Percentiles rank a stretch among this genome's conserved stretches.
Evolutionary conservation across 1,140 invertebrate genomes (phyloP).

Genomic region (Drosophila persimilis): DNA sequence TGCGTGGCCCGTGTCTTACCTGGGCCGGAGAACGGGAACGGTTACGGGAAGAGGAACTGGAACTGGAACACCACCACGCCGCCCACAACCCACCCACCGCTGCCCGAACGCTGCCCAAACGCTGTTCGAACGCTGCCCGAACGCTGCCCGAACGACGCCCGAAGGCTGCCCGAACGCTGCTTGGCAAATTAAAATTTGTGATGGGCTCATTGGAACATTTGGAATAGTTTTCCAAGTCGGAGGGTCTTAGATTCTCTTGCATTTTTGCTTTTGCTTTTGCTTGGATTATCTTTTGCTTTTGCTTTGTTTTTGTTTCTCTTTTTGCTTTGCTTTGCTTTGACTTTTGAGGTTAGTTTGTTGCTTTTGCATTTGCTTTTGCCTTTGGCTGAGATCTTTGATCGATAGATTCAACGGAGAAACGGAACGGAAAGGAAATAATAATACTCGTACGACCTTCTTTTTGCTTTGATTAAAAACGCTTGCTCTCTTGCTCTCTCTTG

Average conservation of each 20-base stretch:
- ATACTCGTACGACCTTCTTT: constrained; percentile 63
- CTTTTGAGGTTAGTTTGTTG: constrained; percentile 9
- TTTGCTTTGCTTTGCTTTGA: constrained; percentile 12
- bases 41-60: too few species aligned
- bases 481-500: constrained; percentile 60
- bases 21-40: too few species aligned
- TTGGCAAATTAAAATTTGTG: constrained; percentile 79
- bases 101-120: constrained; percentile 19
- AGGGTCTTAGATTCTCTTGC: not conserved
- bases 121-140: constrained; percentile 7
- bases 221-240: constrained; percentile 7
- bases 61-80: not conserved
- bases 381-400: constrained; percentile 32
- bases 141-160: constrained; percentile 24
- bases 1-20: not conserved
- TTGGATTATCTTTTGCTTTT: constrained; percentile 33
- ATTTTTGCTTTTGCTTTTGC: constrained; percentile 26
- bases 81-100: constrained; percentile 12
- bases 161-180: constrained; percentile 29
- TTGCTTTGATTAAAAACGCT: constrained; percentile 83
- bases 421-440: constrained; percentile 55
- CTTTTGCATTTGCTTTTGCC: constrained; percentile 29
- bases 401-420: constrained; percentile 42
- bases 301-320: constrained; percentile 14
- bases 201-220: constrained; percentile 69